Percentiles rank a stretch among this genome's conserved stretches.
These are phyloP conservation scores for Acestrorhynchus altus DNA, from an alignment of 2,797 vertebrate species.

Conservation along the genomic window DNA sequence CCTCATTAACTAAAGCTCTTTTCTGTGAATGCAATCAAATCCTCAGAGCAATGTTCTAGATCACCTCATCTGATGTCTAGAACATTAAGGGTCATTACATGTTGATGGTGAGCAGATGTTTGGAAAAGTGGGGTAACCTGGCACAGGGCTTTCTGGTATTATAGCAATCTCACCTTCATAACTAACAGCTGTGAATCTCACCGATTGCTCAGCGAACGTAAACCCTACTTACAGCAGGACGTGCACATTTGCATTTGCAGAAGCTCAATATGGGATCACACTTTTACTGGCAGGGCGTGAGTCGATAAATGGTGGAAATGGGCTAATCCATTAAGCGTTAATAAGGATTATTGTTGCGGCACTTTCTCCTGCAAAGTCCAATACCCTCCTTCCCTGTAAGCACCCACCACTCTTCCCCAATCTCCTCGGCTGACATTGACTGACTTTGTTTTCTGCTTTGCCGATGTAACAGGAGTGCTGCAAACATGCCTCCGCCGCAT, in stretches of 20 bases:
- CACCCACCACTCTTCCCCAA: constrained; percentile 12
- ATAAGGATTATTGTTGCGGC: neutral
- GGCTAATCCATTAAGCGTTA: constrained; percentile 24
- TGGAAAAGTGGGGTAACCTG: too few relatives aligned
- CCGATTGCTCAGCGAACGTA: neutral
- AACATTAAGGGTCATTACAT: neutral
- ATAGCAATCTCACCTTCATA: neutral
- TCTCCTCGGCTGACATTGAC: constrained; percentile 55
- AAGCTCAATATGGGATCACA: constrained; percentile 11
- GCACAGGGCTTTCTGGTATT: neutral
- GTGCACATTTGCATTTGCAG: neutral
- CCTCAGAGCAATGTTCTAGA: neutral
- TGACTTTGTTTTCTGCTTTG: constrained; percentile 58
- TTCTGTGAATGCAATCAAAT: neutral
- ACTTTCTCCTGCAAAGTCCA: neutral
- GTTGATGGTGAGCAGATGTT: neutral
- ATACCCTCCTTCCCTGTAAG: neutral
- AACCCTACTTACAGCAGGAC: neutral
- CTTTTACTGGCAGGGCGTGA: neutral
- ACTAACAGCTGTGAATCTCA: neutral
- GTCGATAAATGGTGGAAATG: constrained; percentile 13
- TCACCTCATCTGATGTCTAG: neutral
- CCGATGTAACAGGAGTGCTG: constrained; percentile 55
- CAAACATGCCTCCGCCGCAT: constrained; percentile 53
- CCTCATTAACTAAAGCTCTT: too few relatives aligned